These are phyloP conservation scores for Beris chalybata DNA, from an alignment of 2,888 invertebrate genomes.

Conservation along the genomic window DNA sequence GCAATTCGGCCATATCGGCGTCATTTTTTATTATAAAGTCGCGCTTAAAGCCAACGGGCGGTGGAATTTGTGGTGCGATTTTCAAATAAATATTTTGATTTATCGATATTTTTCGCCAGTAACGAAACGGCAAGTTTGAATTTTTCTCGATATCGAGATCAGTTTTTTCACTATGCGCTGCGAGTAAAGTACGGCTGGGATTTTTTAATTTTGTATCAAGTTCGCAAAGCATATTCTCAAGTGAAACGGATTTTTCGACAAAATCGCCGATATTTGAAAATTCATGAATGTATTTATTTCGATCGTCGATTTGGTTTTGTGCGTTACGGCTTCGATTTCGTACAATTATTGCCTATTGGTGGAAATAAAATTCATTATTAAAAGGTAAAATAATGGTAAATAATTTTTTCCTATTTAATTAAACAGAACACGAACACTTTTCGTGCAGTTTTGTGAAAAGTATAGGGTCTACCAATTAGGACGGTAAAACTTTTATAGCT, in stretches of 20 bases:
- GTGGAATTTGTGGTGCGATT: neutral
- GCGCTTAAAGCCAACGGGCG: constrained; percentile 1
- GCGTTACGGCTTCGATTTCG: too few species aligned
- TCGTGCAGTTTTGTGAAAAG: too few species aligned
- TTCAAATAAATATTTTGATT: constrained; percentile 7
- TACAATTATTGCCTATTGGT: too few species aligned
- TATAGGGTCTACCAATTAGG: too few species aligned
- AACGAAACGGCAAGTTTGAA: neutral
- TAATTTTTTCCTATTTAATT: too few species aligned
- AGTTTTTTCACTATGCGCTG: too few species aligned
- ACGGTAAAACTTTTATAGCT: too few species aligned
- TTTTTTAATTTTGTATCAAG: neutral
- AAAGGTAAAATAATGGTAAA: too few species aligned
- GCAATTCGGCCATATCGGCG: neutral
- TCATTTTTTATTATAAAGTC: neutral
- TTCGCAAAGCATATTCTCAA: neutral
- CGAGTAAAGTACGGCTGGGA: neutral
- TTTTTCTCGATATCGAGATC: too few species aligned
- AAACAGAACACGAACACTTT: too few species aligned
- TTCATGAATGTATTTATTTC: neutral
- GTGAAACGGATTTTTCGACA: neutral
- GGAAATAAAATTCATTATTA: too few species aligned
- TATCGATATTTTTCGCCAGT: constrained; percentile 1
- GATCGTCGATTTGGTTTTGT: too few species aligned
- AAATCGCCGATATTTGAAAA: neutral